Evolutionary conservation across 92 coral and sea anemone species (phyloP).

Genomic region (Palythoa grandis): DNA sequence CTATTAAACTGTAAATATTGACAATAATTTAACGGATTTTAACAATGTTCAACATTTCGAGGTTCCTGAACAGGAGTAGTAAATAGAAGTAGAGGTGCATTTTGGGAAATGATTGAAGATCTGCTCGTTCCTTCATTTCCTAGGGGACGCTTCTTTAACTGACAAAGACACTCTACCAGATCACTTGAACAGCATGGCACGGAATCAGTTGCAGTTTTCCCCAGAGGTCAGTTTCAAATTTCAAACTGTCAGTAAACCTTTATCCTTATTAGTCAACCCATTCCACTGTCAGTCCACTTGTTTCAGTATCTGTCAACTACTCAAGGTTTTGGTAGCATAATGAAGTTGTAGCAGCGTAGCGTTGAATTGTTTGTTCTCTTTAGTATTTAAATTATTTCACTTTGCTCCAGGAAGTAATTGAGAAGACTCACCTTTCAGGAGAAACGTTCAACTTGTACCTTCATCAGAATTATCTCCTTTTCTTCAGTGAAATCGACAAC

Average conservation of each 20-base stretch:
- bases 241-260: background rate
- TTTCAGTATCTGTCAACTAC: background rate
- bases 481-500: slow-evolving; percentile 81
- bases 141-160: slow-evolving; percentile 77
- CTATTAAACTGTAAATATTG: too few relatives aligned
- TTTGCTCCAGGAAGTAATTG: slow-evolving; percentile 75
- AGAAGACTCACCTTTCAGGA: slow-evolving; percentile 81
- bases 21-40: too few relatives aligned
- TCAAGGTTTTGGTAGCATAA: too few relatives aligned
- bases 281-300: background rate
- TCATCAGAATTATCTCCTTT: slow-evolving; percentile 92
- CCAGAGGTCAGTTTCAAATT: slow-evolving; percentile 75
- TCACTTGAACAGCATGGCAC: slow-evolving; percentile 74
- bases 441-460: slow-evolving; percentile 84
- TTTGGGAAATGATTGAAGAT: too few relatives aligned
- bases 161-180: slow-evolving; percentile 79
- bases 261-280: background rate
- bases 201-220: slow-evolving; percentile 74
- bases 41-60: too few relatives aligned
- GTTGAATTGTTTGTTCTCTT: too few relatives aligned
- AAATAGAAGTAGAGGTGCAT: too few relatives aligned
- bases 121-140: background rate
- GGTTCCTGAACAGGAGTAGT: too few relatives aligned
- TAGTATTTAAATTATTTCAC: background rate
- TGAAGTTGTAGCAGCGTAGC: too few relatives aligned